phyloP scores from a whole-genome alignment of 1,140 invertebrate species.

The Aphidius ervi region DNA sequence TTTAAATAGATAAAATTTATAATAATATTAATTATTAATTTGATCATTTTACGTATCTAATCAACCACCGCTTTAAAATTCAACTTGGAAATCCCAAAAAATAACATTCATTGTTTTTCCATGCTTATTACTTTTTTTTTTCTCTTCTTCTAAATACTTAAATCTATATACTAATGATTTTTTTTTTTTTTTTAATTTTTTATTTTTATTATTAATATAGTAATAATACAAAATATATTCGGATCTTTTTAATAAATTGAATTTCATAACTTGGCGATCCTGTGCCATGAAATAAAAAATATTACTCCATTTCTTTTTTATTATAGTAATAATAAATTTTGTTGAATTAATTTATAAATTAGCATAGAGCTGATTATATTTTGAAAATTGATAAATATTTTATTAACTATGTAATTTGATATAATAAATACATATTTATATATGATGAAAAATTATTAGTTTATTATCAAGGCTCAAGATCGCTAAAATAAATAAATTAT shows the following conservation, averaged over 20 bases:
- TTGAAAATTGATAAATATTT: too few species aligned
- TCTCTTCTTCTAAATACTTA: too few species aligned
- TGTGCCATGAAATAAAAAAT: constrained; percentile 28
- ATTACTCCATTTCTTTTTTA: too few species aligned
- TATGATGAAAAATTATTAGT: too few species aligned
- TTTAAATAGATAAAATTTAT: not conserved
- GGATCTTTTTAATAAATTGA: constrained; percentile 19
- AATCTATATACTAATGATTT: not conserved
- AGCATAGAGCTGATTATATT: too few species aligned
- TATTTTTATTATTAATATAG: constrained; percentile 29
- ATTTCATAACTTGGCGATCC: constrained; percentile 31
- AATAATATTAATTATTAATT: constrained; percentile 2
- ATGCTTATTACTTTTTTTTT: too few species aligned
- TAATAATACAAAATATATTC: constrained; percentile 38
- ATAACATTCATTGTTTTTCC: not conserved
- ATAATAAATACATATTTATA: too few species aligned
- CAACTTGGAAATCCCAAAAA: constrained; percentile 38
- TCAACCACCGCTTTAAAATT: constrained; percentile 36
- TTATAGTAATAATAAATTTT: too few species aligned
- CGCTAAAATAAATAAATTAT: constrained; percentile 45
- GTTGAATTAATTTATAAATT: too few species aligned
- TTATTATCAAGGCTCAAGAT: constrained; percentile 26
- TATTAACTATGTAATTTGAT: too few species aligned
- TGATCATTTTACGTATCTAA: constrained; percentile 38
- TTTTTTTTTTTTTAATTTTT: not conserved